Conservation (phyloP, 1,140 invertebrate species). For the Drosophila nasuta region DNA sequence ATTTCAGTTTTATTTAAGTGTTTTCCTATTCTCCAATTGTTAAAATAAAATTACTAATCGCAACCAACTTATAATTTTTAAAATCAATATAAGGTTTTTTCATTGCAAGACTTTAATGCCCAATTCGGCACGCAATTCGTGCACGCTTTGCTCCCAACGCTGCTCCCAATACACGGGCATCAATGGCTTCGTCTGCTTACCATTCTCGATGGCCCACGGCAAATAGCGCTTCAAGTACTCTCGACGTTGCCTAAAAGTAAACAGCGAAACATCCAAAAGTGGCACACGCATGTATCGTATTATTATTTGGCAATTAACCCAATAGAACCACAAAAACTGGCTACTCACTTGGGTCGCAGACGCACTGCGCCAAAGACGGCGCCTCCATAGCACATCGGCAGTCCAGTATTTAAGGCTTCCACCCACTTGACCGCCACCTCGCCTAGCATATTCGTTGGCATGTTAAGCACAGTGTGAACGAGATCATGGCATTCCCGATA, state of each 20-base stretch:
- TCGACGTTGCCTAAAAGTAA: constrained; percentile 89
- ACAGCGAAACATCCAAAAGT: constrained; percentile 47
- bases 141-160: constrained; percentile 95
- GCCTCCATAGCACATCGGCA: constrained; percentile 96
- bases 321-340: not conserved
- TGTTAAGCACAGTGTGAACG: constrained; percentile 94
- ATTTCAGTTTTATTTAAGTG: too few relatives aligned
- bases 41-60: constrained; percentile 4
- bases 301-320: constrained; percentile 26
- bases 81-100: constrained; percentile 42
- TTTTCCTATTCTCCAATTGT: too few relatives aligned
- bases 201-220: constrained; percentile 95
- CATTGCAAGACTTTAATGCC: constrained; percentile 86
- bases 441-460: constrained; percentile 98
- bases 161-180: constrained; percentile 96
- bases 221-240: constrained; percentile 92
- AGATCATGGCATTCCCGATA: constrained; percentile 99
- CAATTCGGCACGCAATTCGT: constrained; percentile 92
- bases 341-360: constrained; percentile 91
- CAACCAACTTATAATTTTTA: not conserved
- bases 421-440: constrained; percentile 98
- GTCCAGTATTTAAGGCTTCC: constrained; percentile 95
- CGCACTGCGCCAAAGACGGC: constrained; percentile 94
- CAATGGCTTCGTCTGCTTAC: constrained; percentile 89
- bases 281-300: not conserved